phyloP scores from a whole-genome alignment of 2,113 vertebrate genomes.

The Bufo gargarizans region DNA sequence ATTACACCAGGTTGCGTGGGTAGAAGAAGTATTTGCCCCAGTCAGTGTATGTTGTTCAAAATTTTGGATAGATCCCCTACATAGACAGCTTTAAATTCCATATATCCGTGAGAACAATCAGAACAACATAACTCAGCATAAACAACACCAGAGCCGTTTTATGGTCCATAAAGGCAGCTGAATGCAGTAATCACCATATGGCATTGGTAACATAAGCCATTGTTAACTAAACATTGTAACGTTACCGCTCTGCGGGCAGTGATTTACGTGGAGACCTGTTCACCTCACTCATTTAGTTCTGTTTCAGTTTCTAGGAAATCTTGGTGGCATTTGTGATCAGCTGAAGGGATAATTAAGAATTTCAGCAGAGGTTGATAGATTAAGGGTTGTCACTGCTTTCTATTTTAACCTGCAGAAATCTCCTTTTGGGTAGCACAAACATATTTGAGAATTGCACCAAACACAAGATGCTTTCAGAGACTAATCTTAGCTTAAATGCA shows the following conservation, averaged over 20 bases:
- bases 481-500: slow-evolving; percentile 14
- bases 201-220: background rate
- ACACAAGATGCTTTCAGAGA: background rate
- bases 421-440: slow-evolving; percentile 10
- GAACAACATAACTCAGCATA: background rate
- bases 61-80: background rate
- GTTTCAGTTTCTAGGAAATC: background rate
- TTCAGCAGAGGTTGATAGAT: background rate
- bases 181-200: background rate
- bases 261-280: background rate
- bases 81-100: background rate
- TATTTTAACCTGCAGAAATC: slow-evolving; percentile 21
- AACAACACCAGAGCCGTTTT: background rate
- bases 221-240: background rate
- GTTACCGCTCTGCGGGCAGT: background rate
- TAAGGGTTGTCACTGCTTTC: slow-evolving; percentile 21
- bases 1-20: too few species aligned
- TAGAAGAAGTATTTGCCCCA: too few species aligned
- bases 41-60: background rate
- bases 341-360: slow-evolving; percentile 30
- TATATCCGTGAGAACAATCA: background rate
- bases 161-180: background rate
- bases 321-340: background rate
- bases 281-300: background rate
- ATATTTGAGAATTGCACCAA: background rate